These are phyloP conservation scores for Phragmatobia fuliginosa DNA, from an alignment of 2,888 invertebrate species.

Conservation along the genomic window DNA sequence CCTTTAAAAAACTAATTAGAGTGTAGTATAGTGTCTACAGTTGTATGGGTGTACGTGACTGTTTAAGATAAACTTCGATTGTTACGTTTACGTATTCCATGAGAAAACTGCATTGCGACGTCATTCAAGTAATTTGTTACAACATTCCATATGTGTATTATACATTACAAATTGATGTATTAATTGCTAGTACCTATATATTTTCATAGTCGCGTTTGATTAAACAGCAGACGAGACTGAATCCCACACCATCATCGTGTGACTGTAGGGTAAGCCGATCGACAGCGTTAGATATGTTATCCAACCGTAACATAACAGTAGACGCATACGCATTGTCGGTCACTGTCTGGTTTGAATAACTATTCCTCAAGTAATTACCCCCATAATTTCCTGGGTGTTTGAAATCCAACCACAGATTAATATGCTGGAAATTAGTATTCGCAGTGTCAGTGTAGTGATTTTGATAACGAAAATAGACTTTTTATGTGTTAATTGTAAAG, in stretches of 20 bases:
- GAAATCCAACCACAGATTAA: constrained; percentile 57
- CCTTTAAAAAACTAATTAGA: too few relatives aligned
- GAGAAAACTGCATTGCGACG: not conserved
- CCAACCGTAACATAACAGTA: constrained; percentile 57
- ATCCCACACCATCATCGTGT: constrained; percentile 31
- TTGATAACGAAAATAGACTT: constrained; percentile 56
- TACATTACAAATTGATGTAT: not conserved
- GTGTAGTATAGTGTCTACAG: too few relatives aligned
- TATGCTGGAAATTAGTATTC: constrained; percentile 53
- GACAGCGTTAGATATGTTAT: constrained; percentile 40
- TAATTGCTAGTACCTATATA: too few relatives aligned
- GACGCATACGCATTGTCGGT: constrained; percentile 51
- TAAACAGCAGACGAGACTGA: constrained; percentile 9
- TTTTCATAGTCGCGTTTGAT: constrained; percentile 11
- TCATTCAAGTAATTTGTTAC: not conserved
- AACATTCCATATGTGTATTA: not conserved
- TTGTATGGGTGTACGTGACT: too few relatives aligned
- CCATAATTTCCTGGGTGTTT: constrained; percentile 52
- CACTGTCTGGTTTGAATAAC: constrained; percentile 55
- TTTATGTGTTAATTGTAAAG: constrained; percentile 47
- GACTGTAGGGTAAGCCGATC: constrained; percentile 40
- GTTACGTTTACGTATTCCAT: not conserved
- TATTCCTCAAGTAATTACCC: constrained; percentile 48
- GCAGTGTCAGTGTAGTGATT: constrained; percentile 56
- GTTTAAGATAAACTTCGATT: not conserved